Conservation (phyloP, 2,797 vertebrate species). For the Catharus ustulatus region DNA sequence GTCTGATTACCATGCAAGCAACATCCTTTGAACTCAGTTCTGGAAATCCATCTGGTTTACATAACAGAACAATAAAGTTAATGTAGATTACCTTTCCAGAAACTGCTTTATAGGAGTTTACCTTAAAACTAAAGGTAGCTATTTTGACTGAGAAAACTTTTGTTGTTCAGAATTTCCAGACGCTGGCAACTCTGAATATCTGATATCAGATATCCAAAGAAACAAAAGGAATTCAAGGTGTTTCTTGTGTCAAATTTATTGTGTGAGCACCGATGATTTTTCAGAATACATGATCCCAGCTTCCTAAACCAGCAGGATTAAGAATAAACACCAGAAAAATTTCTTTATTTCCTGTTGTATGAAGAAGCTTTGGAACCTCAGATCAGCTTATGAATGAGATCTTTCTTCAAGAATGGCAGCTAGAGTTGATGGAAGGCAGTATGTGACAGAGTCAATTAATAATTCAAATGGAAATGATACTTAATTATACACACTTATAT, state of each 20-base stretch:
- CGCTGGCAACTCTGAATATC: not conserved
- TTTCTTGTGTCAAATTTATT: not conserved
- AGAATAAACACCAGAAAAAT: not conserved
- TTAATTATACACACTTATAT: not conserved
- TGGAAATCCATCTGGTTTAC: not conserved
- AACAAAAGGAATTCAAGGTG: not conserved
- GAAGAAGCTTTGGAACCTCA: not conserved
- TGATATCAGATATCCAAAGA: accelerated
- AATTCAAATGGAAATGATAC: not conserved
- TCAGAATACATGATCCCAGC: not conserved
- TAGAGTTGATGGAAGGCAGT: not conserved
- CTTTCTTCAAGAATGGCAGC: not conserved
- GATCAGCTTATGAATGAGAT: not conserved
- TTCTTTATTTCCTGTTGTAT: not conserved
- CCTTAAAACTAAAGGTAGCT: not conserved
- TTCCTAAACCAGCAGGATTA: not conserved
- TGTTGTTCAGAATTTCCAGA: not conserved
- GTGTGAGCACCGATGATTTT: not conserved
- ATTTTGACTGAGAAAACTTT: not conserved
- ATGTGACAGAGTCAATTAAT: not conserved
- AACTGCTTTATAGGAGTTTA: not conserved
- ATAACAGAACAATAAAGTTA: not conserved
- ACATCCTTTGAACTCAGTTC: not conserved
- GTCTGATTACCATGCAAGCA: not conserved
- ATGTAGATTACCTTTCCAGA: not conserved